Base-by-base conservation (phyloP, 2,113 vertebrate genomes). In the Orycteropus afer region DNA sequence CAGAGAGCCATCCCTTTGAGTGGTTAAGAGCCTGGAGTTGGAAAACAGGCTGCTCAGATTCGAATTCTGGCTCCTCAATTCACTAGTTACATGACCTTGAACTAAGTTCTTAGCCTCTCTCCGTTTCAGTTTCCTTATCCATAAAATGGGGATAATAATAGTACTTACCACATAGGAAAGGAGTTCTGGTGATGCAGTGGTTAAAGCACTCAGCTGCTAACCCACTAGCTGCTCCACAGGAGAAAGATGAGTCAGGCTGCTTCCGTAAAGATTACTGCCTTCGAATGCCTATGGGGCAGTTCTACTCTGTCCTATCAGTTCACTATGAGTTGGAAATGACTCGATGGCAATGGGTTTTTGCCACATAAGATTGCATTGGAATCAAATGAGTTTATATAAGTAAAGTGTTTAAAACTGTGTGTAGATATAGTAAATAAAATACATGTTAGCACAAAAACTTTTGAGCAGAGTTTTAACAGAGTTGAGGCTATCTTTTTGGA, bases 351-450 rank as follows among this genome's bases (percentile, higher is more conserved):
- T n/a, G n/a, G n/a, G n/a, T n/a, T n/a, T n/a, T n/a, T n/a, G n/a
- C n/a, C n/a, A n/a, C n/a, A n/a, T n/a, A n/a, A n/a, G n/a, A n/a
- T n/a, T n/a, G n/a, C n/a, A n/a, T n/a, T n/a, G 42, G 73, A 40
- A 67, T 93, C 82, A 83, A 82, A 86, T 89, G 23, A 86, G 59
- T 71, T 95, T 3, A 59, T 71, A 78, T 45, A 10, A n/a, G 22
- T 57, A 45, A 93, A 93, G 34, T 49, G 2, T 27, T 74, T 42
- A 73, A 15, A 96, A 78, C 11, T 73, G 23, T 3, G 67, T 32
- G 22, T 82, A n/a, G 37, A 32, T 32, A 63, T 37, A 73, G n/a
- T n/a, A 81, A 94, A 40, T 59, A 74, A 13, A 27, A 53, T 90
- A 69, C n/a, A 14, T 89, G 23, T 63, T 15, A 59, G 25, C 40